A percentile compares a stretch with the other conserved stretches of the same genome.
phyloP scores from a whole-genome alignment of 2,113 vertebrate species.

The Pterocles burchelli region DNA sequence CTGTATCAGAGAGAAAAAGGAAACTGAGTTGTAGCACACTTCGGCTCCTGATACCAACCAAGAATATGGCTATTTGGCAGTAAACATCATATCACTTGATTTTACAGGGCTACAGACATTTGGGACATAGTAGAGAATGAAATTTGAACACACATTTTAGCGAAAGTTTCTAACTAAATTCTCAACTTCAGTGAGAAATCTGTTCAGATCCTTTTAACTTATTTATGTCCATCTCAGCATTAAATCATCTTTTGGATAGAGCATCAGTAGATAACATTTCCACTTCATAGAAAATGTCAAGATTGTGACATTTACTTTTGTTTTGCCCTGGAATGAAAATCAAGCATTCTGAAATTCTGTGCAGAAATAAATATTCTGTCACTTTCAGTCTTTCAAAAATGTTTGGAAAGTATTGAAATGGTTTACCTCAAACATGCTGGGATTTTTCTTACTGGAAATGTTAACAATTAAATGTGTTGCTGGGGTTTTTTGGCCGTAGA shows the following conservation, averaged over 20 bases:
- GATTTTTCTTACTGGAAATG: not conserved
- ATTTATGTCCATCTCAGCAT: not conserved
- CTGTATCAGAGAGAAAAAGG: not conserved
- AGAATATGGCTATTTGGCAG: not conserved
- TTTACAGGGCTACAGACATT: not conserved
- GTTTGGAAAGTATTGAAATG: not conserved
- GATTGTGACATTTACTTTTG: not conserved
- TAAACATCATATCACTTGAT: not conserved
- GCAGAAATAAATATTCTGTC: not conserved
- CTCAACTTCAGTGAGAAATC: not conserved
- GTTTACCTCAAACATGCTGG: not conserved
- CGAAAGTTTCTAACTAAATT: not conserved
- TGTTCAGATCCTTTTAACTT: conserved; percentile 17
- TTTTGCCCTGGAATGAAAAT: not conserved
- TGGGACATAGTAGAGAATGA: not conserved
- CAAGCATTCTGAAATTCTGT: not conserved
- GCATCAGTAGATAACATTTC: not conserved
- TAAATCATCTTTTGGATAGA: not conserved
- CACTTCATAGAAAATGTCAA: not conserved
- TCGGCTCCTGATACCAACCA: not conserved
- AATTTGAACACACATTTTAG: not conserved
- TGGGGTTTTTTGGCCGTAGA: not conserved
- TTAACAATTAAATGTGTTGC: not conserved
- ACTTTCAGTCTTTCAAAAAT: not conserved
- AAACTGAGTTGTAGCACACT: not conserved